Percentiles rank a stretch among this genome's conserved stretches.
phyloP scores from a whole-genome alignment of 2,888 invertebrate genomes.

The Trichogramma evanescens region DNA sequence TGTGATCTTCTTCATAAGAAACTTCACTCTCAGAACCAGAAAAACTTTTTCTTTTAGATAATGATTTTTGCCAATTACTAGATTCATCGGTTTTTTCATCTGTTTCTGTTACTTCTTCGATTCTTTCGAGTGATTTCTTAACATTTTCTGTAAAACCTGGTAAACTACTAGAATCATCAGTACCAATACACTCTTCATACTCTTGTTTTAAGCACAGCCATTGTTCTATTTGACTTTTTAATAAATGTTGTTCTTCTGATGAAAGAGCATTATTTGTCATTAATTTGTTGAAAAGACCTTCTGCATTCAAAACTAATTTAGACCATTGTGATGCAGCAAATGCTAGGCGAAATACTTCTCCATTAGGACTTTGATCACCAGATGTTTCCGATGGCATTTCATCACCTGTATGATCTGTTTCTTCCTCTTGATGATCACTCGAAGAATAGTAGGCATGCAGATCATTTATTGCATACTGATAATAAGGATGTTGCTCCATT shows the following conservation, averaged over 20 bases:
- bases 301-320: slow-evolving; percentile 76
- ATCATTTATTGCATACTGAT: slow-evolving; percentile 14
- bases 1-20: slow-evolving; percentile 50
- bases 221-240: slow-evolving; percentile 63
- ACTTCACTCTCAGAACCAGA: slow-evolving; percentile 47
- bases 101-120: slow-evolving; percentile 51
- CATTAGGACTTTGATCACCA: slow-evolving; percentile 39
- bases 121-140: slow-evolving; percentile 51
- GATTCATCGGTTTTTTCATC: slow-evolving; percentile 45
- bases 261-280: slow-evolving; percentile 64
- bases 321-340: slow-evolving; percentile 79
- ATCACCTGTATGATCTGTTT: slow-evolving; percentile 38
- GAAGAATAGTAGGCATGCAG: slow-evolving; percentile 16
- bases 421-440: slow-evolving; percentile 32
- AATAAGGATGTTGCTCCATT: slow-evolving; percentile 18
- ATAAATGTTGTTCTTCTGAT: slow-evolving; percentile 55
- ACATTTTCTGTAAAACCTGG: slow-evolving; percentile 49
- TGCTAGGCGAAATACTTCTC: slow-evolving; percentile 63
- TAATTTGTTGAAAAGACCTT: slow-evolving; percentile 72
- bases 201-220: slow-evolving; percentile 83
- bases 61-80: slow-evolving; percentile 33
- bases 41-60: slow-evolving; percentile 41
- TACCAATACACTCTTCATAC: slow-evolving; percentile 73
- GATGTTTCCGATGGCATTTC: slow-evolving; percentile 42
- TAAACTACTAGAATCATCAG: slow-evolving; percentile 47